These are phyloP conservation scores for Lepidotrigona ventralis DNA, from an alignment of 1,140 invertebrate genomes.

Conservation along the genomic window DNA sequence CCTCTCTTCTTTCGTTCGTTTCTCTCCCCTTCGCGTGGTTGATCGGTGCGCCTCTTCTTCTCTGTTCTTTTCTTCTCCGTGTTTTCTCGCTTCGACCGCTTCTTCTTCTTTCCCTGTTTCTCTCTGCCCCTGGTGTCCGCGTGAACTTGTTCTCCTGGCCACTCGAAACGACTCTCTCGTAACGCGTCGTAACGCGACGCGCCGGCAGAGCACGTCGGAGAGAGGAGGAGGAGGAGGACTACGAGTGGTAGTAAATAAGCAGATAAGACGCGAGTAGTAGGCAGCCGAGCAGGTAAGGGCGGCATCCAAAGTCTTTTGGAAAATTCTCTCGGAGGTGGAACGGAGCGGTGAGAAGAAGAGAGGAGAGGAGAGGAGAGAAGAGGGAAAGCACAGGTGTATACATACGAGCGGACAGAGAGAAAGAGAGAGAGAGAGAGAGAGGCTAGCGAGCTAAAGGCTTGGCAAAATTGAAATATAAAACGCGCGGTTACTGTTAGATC, in stretches of 20 bases:
- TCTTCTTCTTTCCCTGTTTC: slow-evolving; percentile 51
- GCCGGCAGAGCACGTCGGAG: background rate
- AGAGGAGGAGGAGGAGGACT: background rate
- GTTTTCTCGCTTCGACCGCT: slow-evolving; percentile 5
- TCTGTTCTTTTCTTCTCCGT: slow-evolving; percentile 31
- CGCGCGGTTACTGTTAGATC: slow-evolving; percentile 55
- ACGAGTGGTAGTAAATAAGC: too few relatives aligned
- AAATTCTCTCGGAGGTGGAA: slow-evolving; percentile 32
- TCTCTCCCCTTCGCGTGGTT: slow-evolving; percentile 22
- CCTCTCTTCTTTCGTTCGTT: slow-evolving; percentile 12
- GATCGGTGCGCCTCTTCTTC: slow-evolving; percentile 44
- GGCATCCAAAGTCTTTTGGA: slow-evolving; percentile 65
- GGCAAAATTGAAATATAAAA: slow-evolving; percentile 64
- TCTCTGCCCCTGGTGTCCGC: slow-evolving; percentile 32
- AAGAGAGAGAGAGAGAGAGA: background rate
- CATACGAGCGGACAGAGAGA: background rate
- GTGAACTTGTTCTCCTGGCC: slow-evolving; percentile 58
- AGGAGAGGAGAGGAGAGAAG: slow-evolving; percentile 1
- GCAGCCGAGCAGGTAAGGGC: background rate
- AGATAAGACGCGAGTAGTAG: slow-evolving; percentile 24
- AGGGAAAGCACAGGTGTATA: slow-evolving; percentile 53
- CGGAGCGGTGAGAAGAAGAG: background rate
- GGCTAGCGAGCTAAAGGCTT: background rate
- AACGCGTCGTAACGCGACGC: slow-evolving; percentile 38
- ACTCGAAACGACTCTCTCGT: slow-evolving; percentile 36